These are phyloP conservation scores for Montifringilla adamsi DNA, from an alignment of 2,113 vertebrate genomes.

Conservation along the genomic window DNA sequence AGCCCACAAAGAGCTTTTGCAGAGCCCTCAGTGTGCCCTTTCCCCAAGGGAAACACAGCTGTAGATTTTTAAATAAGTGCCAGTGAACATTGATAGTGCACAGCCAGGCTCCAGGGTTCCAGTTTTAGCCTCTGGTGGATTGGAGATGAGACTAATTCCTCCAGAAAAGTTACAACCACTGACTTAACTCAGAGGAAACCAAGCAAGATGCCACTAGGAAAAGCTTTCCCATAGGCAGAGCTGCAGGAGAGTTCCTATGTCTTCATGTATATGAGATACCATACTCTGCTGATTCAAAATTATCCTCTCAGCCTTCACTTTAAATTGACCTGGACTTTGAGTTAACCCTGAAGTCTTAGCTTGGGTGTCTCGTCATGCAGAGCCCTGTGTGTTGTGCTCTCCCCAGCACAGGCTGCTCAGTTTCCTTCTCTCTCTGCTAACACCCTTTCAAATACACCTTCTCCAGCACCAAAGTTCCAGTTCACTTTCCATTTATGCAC, in stretches of 20 bases:
- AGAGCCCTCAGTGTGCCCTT: background rate
- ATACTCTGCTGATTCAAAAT: background rate
- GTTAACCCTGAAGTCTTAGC: background rate
- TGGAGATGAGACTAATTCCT: background rate
- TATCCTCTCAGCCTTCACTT: background rate
- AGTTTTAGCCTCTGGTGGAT: background rate
- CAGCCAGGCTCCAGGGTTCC: background rate
- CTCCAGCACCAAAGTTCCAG: background rate
- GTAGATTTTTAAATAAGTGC: background rate
- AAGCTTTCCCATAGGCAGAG: background rate
- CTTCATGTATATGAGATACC: fast-evolving
- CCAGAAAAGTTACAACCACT: background rate
- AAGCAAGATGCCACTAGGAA: background rate
- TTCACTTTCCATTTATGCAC: background rate
- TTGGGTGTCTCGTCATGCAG: background rate
- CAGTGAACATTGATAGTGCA: background rate
- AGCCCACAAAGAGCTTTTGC: background rate
- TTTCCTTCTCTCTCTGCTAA: background rate
- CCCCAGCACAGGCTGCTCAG: background rate
- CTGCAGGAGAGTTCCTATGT: background rate
- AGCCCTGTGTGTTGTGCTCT: fast-evolving
- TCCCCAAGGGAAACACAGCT: background rate
- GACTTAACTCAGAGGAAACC: background rate
- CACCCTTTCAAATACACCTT: background rate
- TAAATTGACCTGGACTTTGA: background rate